Evolutionary conservation across 2,797 vertebrate genomes (phyloP), one percentile per base, ranked within the genome.

Genomic region (Falco novaeseelandiae): DNA sequence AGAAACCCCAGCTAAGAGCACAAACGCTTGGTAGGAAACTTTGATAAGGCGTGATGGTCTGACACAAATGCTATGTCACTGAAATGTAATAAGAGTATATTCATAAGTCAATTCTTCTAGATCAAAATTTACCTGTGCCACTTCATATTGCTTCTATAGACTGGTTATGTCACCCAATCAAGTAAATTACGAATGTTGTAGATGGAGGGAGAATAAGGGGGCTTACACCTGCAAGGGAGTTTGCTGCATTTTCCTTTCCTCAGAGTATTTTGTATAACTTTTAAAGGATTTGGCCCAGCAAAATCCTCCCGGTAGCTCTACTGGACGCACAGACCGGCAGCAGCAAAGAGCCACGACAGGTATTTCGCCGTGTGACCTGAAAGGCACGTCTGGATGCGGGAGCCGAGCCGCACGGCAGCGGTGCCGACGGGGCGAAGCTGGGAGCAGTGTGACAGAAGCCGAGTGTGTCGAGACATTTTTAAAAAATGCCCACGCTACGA

Each of bases 161-260:
- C 21, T 20, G 34, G 20, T 83, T 81, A 21, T 78, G 38, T 42
- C 40, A 34, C 40, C 38, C 46, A 27, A 14, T n/a, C 40, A 63
- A 32, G 54, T 78, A 54, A 61, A 54, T 80, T 32, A 44, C 23
- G 42, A 1, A 40, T 11, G 32, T 21, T 62, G 32, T n/a, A 32
- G 30, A 26, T 0, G 1, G 14, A 81, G 52, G 10, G 20, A 63
- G 29, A 48, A 46, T 12, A 55, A 81, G 27, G 23, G 18, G 18
- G 22, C 34, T 81, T 62, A 51, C 23, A 30, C 12, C 27, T 27
- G 12, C 0, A 0, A 52, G 74, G 1, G 5, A 3, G 10, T 46
- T 74, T 42, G 52, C 32, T 76, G 14, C 11, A 15, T 67, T 69
- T 81, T 51, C 19, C 71, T 69, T 48, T 73, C 51, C 23, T 54